A percentile compares a stretch with the other conserved stretches of the same genome.
These are phyloP conservation scores for Chelidonichthys spinosus DNA, from an alignment of 2,797 vertebrate species.

Conservation along the genomic window DNA sequence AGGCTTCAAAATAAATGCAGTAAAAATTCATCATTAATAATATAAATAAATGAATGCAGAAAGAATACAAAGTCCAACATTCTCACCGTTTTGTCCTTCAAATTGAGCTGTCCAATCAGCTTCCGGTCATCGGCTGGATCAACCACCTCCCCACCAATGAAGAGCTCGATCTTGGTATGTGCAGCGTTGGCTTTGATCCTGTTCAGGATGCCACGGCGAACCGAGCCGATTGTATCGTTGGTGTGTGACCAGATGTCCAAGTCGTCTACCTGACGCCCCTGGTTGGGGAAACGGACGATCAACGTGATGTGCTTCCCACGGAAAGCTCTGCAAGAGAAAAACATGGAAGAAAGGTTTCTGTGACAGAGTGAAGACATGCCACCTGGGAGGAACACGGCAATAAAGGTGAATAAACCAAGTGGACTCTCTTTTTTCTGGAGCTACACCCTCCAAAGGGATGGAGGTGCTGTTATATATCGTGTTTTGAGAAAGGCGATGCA, in stretches of 20 bases:
- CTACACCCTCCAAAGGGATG: too few species aligned
- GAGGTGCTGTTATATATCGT: background rate
- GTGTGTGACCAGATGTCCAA: conserved; percentile 99
- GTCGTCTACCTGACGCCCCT: conserved; percentile 98
- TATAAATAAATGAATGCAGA: background rate
- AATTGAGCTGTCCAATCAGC: conserved; percentile 96
- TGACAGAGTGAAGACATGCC: background rate
- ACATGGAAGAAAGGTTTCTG: background rate
- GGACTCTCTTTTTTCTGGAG: too few species aligned
- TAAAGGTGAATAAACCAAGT: too few species aligned
- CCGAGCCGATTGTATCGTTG: conserved; percentile 98
- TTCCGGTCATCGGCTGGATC: conserved; percentile 98
- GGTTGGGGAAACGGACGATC: conserved; percentile 98
- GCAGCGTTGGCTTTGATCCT: conserved; percentile 98
- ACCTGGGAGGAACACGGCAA: background rate
- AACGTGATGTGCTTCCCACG: conserved; percentile 98
- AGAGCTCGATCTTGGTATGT: conserved; percentile 98
- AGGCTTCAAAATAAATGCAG: background rate
- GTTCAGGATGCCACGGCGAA: conserved; percentile 95
- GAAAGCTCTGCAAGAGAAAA: conserved; percentile 90
- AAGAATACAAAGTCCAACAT: background rate
- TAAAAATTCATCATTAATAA: too few species aligned
- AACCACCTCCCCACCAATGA: conserved; percentile 96
- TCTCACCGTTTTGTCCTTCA: conserved; percentile 98
- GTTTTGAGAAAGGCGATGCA: background rate